Evolutionary conservation across 1,140 invertebrate species (phyloP), one percentile per base, ranked within the genome.

Genomic region (Tetramorium simillimum): DNA sequence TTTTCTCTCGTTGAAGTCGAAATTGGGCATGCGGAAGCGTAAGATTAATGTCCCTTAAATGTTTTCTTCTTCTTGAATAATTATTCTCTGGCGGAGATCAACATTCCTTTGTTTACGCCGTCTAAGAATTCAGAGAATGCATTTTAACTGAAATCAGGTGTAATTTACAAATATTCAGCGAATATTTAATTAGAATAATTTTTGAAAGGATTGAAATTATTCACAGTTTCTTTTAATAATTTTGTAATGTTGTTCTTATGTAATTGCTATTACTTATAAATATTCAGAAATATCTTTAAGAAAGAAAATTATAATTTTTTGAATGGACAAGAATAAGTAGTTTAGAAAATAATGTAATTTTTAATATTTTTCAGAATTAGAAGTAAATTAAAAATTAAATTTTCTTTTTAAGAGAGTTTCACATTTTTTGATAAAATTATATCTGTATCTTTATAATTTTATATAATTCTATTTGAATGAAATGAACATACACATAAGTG

Each of bases 31-130:
- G 12, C 21, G 46, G 21, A 69, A 46, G 46, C 62, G 3, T 14
- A n/a, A 78, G 40, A 65, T 80, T 67, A 80, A 53, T 78, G 40
- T 65, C 7, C 6, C 43, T 65, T 78, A 65, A 78, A 63, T 43
- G 28, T 65, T 65, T 49, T 37, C 24, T 80, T 14, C 33, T 51
- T 63, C 9, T 18, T 33, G 24, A 21, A 18, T n/a, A 28, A 49
- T 78, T 37, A 49, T 33, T 16, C 12, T 46, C 7, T 3, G 6
- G 6, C 6, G 6, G 6, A 67, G 28, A 49, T 80, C 12, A 37
- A 46, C 14, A 53, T 69, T 80, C 37, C 14, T 9, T 24, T 51
- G 12, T 67, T 67, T 40, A 63, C 0, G 12, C 3, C 7, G 10
- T 21, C 2, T 40, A 40, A 18, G 28, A 65, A 77, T 77, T 3